These are phyloP conservation scores for Maconellicoccus hirsutus DNA, from an alignment of 1,140 invertebrate genomes.

Conservation along the genomic window DNA sequence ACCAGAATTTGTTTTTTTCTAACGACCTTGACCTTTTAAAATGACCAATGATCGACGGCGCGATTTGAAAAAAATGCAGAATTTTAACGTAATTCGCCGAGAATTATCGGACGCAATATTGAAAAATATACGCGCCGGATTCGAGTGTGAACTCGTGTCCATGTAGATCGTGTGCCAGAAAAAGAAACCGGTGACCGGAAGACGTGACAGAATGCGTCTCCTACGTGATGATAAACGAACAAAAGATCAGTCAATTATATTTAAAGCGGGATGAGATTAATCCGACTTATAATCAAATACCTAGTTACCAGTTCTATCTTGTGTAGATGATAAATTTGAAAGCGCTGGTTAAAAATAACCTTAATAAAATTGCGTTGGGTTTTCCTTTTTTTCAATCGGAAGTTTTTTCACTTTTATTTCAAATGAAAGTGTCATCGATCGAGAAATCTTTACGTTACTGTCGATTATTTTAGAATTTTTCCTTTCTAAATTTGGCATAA, in stretches of 20 bases:
- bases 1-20: neutral
- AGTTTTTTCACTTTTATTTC: too few relatives aligned
- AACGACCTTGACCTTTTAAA: neutral
- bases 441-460: too few relatives aligned
- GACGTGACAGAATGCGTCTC: slow-evolving; percentile 21
- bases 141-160: slow-evolving; percentile 13
- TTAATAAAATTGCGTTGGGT: too few relatives aligned
- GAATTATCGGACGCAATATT: too few relatives aligned
- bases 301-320: neutral
- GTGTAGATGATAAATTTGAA: neutral
- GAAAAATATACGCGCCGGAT: neutral
- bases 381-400: too few relatives aligned
- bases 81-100: too few relatives aligned
- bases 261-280: slow-evolving; percentile 11
- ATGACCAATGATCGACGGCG: neutral
- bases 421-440: neutral
- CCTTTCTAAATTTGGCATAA: too few relatives aligned
- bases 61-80: neutral
- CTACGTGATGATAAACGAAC: slow-evolving; percentile 17
- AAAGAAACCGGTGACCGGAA: slow-evolving; percentile 20
- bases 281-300: slow-evolving; percentile 13
- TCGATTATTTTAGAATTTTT: neutral
- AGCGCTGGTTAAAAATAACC: too few relatives aligned
- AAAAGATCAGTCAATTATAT: slow-evolving; percentile 16
- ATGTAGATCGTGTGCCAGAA: slow-evolving; percentile 20